Base-by-base conservation (phyloP, 1,140 invertebrate genomes). In the Rhopalosiphum maidis region DNA sequence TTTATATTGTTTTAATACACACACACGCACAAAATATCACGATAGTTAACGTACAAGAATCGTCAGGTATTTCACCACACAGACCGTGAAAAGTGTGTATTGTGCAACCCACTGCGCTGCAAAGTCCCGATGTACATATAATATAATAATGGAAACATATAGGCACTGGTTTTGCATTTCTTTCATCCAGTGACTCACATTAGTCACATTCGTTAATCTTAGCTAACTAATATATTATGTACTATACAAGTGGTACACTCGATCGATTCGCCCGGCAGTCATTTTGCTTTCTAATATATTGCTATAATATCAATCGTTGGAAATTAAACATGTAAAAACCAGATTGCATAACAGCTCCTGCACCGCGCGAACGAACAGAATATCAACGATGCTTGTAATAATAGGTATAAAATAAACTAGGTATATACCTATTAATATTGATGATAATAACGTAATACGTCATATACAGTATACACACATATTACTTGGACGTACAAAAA, bases 271-370 rank as follows among this genome's bases (percentile, higher is more conserved):
- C 86, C 88, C 88, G 30, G 23, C 88, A 89, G 88, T 55, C 21
- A 89, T n/a, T 18, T 77, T 77, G 88, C 88, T 89, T 89, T 89
- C 88, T 89, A 89, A 89, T 87, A 77, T 77, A 77, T n/a, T 77
- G 60, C 60, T 77, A n/a, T 18, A n/a, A n/a, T 77, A 77, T 77
- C 30, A n/a, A 30, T 68, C 30, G n/a, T 77, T 77, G 60, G 30
- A 77, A 77, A 77, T 77, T n/a, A 77, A 77, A 77, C 60, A n/a
- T 77, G 30, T 77, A 77, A 77, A 77, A 77, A 77, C 30, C 60
- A 30, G 15, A 77, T 77, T 77, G 60, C 60, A 35, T 4, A 77
- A 77, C 3, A n/a, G 60, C 15, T n/a, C 30, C 30, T 68, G 15
- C 15, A 77, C 60, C 0, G 15, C 60, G 60, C n/a, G 30, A 77